Evolutionary conservation across 2,113 vertebrate species (phyloP).

Genomic region (Syngnathus scovelli): DNA sequence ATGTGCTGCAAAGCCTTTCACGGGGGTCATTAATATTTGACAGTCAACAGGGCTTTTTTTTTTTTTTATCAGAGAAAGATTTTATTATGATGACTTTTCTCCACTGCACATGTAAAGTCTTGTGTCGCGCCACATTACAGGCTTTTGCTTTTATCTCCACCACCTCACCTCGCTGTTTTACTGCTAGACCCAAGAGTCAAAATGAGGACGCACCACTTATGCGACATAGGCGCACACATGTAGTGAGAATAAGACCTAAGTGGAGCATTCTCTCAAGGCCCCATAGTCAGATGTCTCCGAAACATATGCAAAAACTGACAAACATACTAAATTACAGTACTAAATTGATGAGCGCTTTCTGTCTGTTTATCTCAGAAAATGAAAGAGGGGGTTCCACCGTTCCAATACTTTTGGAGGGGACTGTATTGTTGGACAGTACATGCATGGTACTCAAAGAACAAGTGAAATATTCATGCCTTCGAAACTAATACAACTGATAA

Average conservation of each 20-base stretch:
- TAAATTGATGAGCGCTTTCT: too few species aligned
- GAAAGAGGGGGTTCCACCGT: neutral
- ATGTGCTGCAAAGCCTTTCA: slow-evolving; percentile 66
- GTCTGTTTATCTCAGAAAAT: too few species aligned
- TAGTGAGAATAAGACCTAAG: neutral
- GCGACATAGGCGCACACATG: neutral
- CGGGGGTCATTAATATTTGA: slow-evolving; percentile 74
- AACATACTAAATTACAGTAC: too few species aligned
- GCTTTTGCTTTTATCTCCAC: slow-evolving; percentile 73
- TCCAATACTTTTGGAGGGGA: neutral
- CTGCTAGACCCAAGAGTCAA: neutral
- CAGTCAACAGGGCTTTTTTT: slow-evolving; percentile 68
- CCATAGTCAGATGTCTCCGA: neutral
- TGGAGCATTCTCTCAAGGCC: neutral
- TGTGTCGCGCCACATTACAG: slow-evolving; percentile 66
- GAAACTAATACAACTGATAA: neutral
- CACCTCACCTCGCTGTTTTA: slow-evolving; percentile 19
- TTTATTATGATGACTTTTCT: slow-evolving; percentile 60
- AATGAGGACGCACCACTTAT: slow-evolving; percentile 32
- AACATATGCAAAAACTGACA: neutral
- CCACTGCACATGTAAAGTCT: slow-evolving; percentile 62
- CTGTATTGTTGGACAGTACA: neutral
- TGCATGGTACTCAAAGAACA: neutral
- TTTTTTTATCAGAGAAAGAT: slow-evolving; percentile 65
- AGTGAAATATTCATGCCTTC: neutral